These are phyloP conservation scores for Trididemnum clinides DNA, from an alignment of 23 tunicate species.

Conservation along the genomic window DNA sequence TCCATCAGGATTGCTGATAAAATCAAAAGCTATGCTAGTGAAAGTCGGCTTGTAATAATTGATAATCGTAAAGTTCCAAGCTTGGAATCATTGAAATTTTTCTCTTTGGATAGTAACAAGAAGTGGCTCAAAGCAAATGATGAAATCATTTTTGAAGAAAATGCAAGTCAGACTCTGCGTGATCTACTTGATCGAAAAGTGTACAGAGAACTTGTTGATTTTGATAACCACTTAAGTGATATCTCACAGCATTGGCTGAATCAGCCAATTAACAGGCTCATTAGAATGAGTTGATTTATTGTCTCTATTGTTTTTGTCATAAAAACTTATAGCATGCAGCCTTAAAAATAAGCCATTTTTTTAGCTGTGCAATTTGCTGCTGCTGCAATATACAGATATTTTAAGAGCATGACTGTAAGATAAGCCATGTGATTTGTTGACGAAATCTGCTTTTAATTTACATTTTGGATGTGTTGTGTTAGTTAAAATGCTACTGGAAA, in stretches of 20 bases:
- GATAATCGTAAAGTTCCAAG: slow-evolving; percentile 67
- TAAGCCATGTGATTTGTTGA: too few relatives aligned
- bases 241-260: slow-evolving; percentile 85
- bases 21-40: slow-evolving; percentile 41
- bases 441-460: too few relatives aligned
- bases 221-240: slow-evolving; percentile 90
- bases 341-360: neutral
- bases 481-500: too few relatives aligned
- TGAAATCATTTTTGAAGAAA: slow-evolving; percentile 39
- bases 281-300: slow-evolving; percentile 35
- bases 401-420: too few relatives aligned
- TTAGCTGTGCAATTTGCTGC: neutral
- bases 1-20: slow-evolving; percentile 58
- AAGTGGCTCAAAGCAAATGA: slow-evolving; percentile 21
- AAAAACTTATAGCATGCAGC: too few relatives aligned
- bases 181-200: slow-evolving; percentile 65
- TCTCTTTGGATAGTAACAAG: slow-evolving; percentile 55
- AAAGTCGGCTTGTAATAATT: slow-evolving; percentile 48
- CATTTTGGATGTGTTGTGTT: too few relatives aligned
- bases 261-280: slow-evolving; percentile 68
- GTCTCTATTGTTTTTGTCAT: neutral
- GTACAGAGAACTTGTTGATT: slow-evolving; percentile 74
- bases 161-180: slow-evolving; percentile 25
- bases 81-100: slow-evolving; percentile 54
- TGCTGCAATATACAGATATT: too few relatives aligned